Evolutionary conservation across 2,113 vertebrate genomes (phyloP), one percentile per base, ranked within the genome.

Genomic region (Oreochromis aureus): DNA sequence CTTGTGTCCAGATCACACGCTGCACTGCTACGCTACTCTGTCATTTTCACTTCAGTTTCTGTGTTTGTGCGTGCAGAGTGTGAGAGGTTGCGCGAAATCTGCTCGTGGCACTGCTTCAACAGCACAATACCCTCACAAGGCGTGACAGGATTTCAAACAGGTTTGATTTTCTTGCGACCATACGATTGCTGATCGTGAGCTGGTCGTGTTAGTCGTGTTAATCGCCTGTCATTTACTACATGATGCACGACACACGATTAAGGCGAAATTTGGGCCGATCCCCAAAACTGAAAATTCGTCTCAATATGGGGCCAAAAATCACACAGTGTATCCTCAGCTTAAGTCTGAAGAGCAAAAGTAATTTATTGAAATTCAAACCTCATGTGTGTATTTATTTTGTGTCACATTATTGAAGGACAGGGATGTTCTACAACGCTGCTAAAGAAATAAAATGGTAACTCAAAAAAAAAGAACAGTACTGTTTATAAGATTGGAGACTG

Each of bases 181-280:
- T 98, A 98, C 11, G 2, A 59, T 0, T 59, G 24, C 56, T 59
- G 7, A 59, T 59, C 1, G 24, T 24, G 3, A 59, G 56, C 27
- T 63, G 9, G 59, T 34, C 3, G 16, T 63, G 58, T 61, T 59
- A 18, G 5, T 56, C 0, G 27, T 30, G 24, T 32, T 61, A 19
- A 61, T 61, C 2, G 9, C 58, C 34, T 63, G 19, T 19, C 0
- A 1, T 63, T 61, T 61, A 34, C 30, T 34, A 34, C 58, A 34
- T 61, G 58, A 61, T 34, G 16, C 0, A 63, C 1, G 16, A 34
- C 30, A 63, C 30, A 63, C 2, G 0, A 34, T 63, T 63, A 34
- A 63, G 18, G 19, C 34, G 0, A 63, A 63, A 34, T 19, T 63
- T 34, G 59, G 59, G 2, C 59, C 11, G 59, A 63, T 63, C 59